A percentile compares a stretch with the other conserved stretches of the same genome.
These are phyloP conservation scores for Romanogobio albipinnatus DNA, from an alignment of 2,113 vertebrate species.

Conservation along the genomic window DNA sequence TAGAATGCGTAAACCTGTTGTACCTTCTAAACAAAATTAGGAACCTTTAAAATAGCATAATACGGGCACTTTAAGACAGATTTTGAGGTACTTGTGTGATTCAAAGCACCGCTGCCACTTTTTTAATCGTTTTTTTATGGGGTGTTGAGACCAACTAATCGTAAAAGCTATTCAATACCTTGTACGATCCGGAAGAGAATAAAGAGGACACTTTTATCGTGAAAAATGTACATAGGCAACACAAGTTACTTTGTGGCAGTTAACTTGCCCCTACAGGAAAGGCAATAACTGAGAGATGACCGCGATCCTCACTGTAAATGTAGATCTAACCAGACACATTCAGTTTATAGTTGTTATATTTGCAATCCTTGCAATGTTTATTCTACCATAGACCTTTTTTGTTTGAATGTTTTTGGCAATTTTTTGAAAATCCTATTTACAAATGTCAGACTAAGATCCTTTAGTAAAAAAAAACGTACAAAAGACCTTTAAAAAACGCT, in stretches of 20 bases:
- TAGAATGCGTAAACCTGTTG: too few species aligned
- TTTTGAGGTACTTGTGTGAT: constrained; percentile 36
- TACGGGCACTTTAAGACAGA: too few species aligned
- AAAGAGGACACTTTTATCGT: constrained; percentile 12
- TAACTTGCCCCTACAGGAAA: neutral
- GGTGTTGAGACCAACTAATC: neutral
- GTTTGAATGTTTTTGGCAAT: neutral
- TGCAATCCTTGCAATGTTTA: neutral
- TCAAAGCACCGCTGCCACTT: constrained; percentile 22
- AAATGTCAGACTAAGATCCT: constrained; percentile 45
- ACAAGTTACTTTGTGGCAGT: constrained; percentile 31
- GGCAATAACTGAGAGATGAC: constrained; percentile 24
- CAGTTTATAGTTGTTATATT: constrained; percentile 5
- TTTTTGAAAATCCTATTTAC: constrained; percentile 40
- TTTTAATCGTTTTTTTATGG: neutral
- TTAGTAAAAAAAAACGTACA: constrained; percentile 65
- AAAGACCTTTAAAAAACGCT: constrained; percentile 65
- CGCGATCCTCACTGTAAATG: neutral
- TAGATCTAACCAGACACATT: constrained; percentile 13
- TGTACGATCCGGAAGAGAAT: constrained; percentile 23
- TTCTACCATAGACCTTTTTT: constrained; percentile 15
- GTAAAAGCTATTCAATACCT: constrained; percentile 12
- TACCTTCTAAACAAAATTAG: too few species aligned
- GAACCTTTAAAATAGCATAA: too few species aligned
- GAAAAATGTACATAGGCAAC: constrained; percentile 9